These are phyloP conservation scores for Gasterosteus aculeatus DNA, from an alignment of 2,113 vertebrate genomes.

Conservation along the genomic window DNA sequence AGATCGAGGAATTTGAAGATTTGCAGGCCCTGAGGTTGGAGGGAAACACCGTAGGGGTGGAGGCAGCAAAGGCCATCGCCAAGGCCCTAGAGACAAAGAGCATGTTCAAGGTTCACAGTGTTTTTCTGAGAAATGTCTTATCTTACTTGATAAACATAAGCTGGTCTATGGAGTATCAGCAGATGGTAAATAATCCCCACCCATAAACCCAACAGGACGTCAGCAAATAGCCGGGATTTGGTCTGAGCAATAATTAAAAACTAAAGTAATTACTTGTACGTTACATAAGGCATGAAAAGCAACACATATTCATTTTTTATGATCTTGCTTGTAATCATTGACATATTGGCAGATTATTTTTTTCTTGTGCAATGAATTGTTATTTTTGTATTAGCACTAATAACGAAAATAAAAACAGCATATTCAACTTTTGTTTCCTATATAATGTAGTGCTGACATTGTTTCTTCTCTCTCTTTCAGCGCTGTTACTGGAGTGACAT, in stretches of 20 bases:
- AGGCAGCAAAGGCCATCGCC: slow-evolving; percentile 92
- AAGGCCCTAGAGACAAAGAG: slow-evolving; percentile 92
- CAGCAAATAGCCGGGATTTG: neutral
- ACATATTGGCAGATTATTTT: neutral
- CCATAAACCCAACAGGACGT: neutral
- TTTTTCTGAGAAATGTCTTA: neutral
- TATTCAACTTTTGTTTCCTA: neutral
- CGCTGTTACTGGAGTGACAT: slow-evolving; percentile 98
- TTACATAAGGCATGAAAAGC: neutral
- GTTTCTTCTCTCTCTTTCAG: slow-evolving; percentile 67
- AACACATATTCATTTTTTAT: neutral
- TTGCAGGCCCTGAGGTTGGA: slow-evolving; percentile 91
- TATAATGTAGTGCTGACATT: neutral
- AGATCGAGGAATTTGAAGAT: slow-evolving; percentile 88
- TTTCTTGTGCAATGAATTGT: neutral
- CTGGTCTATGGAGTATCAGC: neutral
- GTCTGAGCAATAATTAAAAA: neutral
- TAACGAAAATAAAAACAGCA: neutral
- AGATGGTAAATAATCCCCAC: neutral
- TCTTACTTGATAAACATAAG: neutral
- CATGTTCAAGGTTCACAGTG: slow-evolving; percentile 86
- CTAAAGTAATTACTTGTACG: neutral
- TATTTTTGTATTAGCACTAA: neutral
- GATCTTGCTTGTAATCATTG: neutral
- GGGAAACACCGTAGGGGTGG: slow-evolving; percentile 95